Evolutionary conservation across 2,888 invertebrate genomes (phyloP), one percentile per base, ranked within the genome.

Genomic region (Limnephilus auricula): DNA sequence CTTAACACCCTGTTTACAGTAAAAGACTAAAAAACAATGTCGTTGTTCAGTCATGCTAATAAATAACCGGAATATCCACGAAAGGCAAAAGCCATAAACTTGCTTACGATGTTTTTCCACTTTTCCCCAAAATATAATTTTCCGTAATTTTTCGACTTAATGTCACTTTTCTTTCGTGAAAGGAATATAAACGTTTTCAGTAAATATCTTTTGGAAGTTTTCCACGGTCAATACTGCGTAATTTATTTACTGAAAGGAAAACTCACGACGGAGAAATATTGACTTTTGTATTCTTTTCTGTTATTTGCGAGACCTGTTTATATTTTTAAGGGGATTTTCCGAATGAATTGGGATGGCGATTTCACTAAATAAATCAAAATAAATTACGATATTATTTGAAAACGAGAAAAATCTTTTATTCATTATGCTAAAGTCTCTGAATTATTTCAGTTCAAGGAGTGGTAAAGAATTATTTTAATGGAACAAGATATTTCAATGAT

Each of bases 201-300:
- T n/a, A 65, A 65, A 65, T 65, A 65, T 65, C 65, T 65, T 65
- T n/a, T 25, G 65, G 65, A 65, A 25, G 65, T 65, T 65, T 25
- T n/a, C 65, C 65, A 65, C n/a, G 65, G 65, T 65, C 65, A 65
- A 65, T 65, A 65, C 6, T 25, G 65, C 65, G 65, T 65, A 65
- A 65, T 65, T 65, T 65, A 65, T 65, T 65, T 65, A 65, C 65
- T 65, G 65, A 65, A 65, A 65, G 65, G 50, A 65, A 65, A 65
- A 65, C 25, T 65, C n/a, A 25, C 65, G 25, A 65, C 25, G 9
- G 65, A 65, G 65, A 65, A 65, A 65, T 65, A 65, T 25, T 65
- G n/a, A 65, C 65, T 65, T 50, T 65, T 65, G 65, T 65, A 65
- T 65, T 65, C 65, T n/a, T n/a, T 65, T 25, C 65, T n/a, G 65